A percentile compares a stretch with the other conserved stretches of the same genome.
phyloP scores from a whole-genome alignment of 2,797 vertebrate species.

The Thaleichthys pacificus region DNA sequence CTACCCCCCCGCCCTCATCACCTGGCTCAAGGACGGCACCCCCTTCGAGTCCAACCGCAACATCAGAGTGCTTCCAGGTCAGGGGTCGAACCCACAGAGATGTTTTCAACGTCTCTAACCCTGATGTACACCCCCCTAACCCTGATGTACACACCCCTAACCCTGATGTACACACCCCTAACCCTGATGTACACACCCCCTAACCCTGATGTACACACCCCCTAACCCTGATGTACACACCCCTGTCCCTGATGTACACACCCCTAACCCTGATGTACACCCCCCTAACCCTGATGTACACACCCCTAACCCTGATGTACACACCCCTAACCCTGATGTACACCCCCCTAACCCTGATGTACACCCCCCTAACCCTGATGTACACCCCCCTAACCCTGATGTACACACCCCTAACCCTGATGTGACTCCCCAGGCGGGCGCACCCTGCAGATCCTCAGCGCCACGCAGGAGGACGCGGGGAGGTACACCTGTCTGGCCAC shows the following conservation, averaged over 20 bases:
- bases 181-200: too few species aligned
- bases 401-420: background rate
- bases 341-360: too few species aligned
- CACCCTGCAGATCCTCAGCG: conserved; percentile 91
- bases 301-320: background rate
- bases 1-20: conserved; percentile 89
- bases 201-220: too few species aligned
- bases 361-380: too few species aligned
- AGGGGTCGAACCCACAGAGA: conserved; percentile 17
- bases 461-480: conserved; percentile 84
- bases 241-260: background rate
- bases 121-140: background rate
- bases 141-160: background rate
- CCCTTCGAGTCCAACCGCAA: conserved; percentile 83
- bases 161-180: background rate
- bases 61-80: conserved; percentile 91
- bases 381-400: too few species aligned
- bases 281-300: background rate
- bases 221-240: too few species aligned
- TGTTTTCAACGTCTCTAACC: background rate
- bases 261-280: background rate
- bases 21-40: conserved; percentile 90
- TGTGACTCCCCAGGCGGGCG: conserved; percentile 66
- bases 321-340: background rate
- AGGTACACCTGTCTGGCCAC: conserved; percentile 92